phyloP scores from a whole-genome alignment of 2,113 vertebrate genomes.

The Rhinoptilus africanus region DNA sequence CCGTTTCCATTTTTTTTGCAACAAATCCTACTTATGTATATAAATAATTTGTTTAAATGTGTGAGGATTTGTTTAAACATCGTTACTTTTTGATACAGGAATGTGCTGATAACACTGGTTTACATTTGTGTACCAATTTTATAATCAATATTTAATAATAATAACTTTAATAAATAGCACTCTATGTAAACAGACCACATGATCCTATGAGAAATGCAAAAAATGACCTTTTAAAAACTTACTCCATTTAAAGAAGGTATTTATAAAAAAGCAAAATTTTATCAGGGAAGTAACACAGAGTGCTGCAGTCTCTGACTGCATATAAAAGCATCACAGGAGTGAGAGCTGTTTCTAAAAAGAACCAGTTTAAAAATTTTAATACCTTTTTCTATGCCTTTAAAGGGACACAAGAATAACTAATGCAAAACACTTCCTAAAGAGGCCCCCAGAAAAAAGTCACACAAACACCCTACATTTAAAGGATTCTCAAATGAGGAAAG shows the following conservation, averaged over 20 bases:
- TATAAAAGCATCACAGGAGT: neutral
- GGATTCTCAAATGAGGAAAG: neutral
- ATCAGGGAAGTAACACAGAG: neutral
- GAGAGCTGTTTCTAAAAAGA: neutral
- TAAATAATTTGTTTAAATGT: neutral
- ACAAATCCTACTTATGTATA: neutral
- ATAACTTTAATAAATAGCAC: neutral
- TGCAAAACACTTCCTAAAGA: neutral
- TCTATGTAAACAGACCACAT: neutral
- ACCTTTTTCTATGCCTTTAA: neutral
- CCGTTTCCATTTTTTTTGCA: neutral
- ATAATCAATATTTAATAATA: neutral
- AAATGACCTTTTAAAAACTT: neutral
- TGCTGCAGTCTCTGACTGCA: neutral
- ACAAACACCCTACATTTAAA: neutral
- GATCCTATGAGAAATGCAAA: neutral
- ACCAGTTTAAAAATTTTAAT: neutral
- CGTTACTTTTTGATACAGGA: neutral
- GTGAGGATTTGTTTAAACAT: neutral
- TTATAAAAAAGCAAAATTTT: neutral
- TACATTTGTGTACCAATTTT: neutral
- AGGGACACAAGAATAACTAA: neutral
- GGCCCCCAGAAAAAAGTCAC: accelerated
- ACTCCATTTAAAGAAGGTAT: neutral
- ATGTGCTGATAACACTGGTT: neutral